Evolutionary conservation across 2,888 invertebrate species (phyloP), one percentile per base, ranked within the genome.

Genomic region (Eudemis profundana): DNA sequence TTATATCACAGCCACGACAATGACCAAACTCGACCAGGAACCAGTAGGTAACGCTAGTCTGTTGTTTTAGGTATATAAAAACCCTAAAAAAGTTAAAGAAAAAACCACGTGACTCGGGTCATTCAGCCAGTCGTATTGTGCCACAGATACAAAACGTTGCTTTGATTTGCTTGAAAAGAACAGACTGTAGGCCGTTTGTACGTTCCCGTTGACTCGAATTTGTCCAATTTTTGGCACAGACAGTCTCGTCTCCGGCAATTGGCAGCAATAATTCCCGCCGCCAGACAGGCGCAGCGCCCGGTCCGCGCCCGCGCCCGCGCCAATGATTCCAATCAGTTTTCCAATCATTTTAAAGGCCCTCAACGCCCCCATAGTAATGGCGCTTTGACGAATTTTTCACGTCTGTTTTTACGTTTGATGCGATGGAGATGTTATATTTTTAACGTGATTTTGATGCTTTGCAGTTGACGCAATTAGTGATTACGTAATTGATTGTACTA

Each of bases 281-380:
- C 29, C 56, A 63, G 62, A 56, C 57, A 42, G 23, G 33, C 21
- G 14, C 49, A 14, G 42, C n/a, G n/a, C n/a, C n/a, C n/a, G n/a
- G n/a, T n/a, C n/a, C n/a, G n/a, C n/a, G n/a, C n/a, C 38, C 12
- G 42, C 14, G 71, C 73, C 70, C 74, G 73, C 76, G 77, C 78
- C 82, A 84, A 83, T 86, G 79, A 85, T 77, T 78, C 75, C 86
- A 85, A 86, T 86, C 86, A 84, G 79, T 78, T 83, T 81, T 84
- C 78, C 84, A 85, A 86, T 86, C 84, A 85, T 78, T 83, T 70
- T 81, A 81, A 76, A 77, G 74, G 78, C 75, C 72, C 75, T 75
- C 69, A 53, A 66, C 59, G 47, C 60, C 56, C 59, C 42, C 56
- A n/a, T 60, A 46, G 64, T 51, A 62, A 60, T 61, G 60, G 23